These are phyloP conservation scores for Cerastis rubricosa DNA, from an alignment of 2,888 invertebrate genomes.

Conservation along the genomic window DNA sequence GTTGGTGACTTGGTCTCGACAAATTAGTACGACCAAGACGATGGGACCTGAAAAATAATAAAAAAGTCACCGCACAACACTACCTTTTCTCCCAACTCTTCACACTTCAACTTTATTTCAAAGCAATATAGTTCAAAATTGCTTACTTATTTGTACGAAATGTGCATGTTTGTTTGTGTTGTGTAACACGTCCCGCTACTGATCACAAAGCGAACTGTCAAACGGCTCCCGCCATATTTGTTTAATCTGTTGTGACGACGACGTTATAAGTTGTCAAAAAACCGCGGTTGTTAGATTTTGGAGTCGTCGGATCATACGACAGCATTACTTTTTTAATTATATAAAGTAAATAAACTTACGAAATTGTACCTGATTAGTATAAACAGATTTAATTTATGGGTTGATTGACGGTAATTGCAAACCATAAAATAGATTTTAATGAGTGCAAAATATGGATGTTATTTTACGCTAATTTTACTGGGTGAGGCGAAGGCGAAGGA, in stretches of 20 bases:
- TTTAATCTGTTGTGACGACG: conserved; percentile 83
- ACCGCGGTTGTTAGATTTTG: conserved; percentile 80
- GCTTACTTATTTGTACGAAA: neutral
- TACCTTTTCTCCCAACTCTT: conserved; percentile 43
- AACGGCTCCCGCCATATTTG: conserved; percentile 83
- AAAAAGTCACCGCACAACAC: conserved; percentile 70
- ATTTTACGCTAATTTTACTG: conserved; percentile 10
- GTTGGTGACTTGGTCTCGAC: conserved; percentile 87
- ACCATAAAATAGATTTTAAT: conserved; percentile 1
- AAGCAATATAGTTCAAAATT: conserved; percentile 57
- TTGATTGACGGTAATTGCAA: conserved; percentile 57
- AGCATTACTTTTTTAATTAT: conserved; percentile 32
- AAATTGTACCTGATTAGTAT: neutral
- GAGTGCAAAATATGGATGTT: conserved; percentile 7
- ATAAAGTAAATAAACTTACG: conserved; percentile 31
- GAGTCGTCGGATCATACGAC: conserved; percentile 71
- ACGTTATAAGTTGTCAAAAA: conserved; percentile 80
- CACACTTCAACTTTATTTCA: conserved; percentile 41
- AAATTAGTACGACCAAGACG: conserved; percentile 84
- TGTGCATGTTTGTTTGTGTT: conserved; percentile 59
- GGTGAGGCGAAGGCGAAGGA: neutral
- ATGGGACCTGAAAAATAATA: conserved; percentile 80
- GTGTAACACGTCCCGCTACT: conserved; percentile 76
- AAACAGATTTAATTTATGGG: conserved; percentile 1
- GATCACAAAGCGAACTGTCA: conserved; percentile 80